Evolutionary conservation across 2,113 vertebrate genomes (phyloP).

Genomic region (Proterorhinus semilunaris): DNA sequence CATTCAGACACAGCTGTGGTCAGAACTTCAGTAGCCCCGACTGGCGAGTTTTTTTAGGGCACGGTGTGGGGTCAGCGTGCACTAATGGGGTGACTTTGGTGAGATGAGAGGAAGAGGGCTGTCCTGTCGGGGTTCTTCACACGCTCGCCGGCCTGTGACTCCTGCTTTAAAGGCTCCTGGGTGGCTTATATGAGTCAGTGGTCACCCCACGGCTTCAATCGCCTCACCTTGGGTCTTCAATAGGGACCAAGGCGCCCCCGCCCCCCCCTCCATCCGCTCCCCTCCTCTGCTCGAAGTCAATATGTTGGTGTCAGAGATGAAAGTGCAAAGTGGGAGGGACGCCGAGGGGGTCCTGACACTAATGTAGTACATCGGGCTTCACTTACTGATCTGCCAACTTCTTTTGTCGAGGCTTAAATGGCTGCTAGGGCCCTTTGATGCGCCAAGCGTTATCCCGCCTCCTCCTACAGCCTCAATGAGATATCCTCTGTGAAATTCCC

Average conservation of each 20-base stretch:
- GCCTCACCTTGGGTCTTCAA: constrained; percentile 74
- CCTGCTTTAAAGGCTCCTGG: constrained; percentile 57
- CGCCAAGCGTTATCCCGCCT: constrained; percentile 63
- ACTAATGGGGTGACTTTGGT: constrained; percentile 67
- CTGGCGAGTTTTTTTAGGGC: constrained; percentile 43
- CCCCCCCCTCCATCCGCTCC: constrained; percentile 48
- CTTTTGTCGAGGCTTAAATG: constrained; percentile 79
- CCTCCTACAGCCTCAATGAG: constrained; percentile 66
- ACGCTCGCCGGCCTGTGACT: constrained; percentile 60
- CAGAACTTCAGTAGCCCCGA: constrained; percentile 31
- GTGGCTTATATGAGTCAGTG: constrained; percentile 61
- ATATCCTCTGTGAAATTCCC: constrained; percentile 63
- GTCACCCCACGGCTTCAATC: constrained; percentile 59
- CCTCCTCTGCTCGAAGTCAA: constrained; percentile 70
- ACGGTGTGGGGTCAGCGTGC: constrained; percentile 37
- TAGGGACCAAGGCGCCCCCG: constrained; percentile 37
- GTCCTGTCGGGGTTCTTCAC: constrained; percentile 55
- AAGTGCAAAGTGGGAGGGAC: constrained; percentile 77
- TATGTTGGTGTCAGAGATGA: constrained; percentile 82
- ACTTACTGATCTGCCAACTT: constrained; percentile 81
- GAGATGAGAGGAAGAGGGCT: constrained; percentile 69
- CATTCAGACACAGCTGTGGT: too few relatives aligned
- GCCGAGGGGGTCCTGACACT: constrained; percentile 76
- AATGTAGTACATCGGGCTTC: constrained; percentile 79
- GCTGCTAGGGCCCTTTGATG: constrained; percentile 78